Conservation (phyloP, 1,140 invertebrate genomes). For the Spodoptera litura region DNA sequence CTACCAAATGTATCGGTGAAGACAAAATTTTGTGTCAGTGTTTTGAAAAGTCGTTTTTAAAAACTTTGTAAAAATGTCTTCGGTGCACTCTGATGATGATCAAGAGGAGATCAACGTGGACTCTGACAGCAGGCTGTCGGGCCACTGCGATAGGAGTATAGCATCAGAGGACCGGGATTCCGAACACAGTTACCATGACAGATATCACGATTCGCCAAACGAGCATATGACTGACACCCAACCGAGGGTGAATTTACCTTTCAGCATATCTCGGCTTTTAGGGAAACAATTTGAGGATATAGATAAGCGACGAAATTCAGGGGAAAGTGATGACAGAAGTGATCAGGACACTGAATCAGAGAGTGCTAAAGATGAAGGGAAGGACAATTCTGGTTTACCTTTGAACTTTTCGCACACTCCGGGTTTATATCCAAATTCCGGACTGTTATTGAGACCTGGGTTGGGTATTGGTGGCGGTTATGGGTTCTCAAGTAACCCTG, state of each 20-base stretch:
- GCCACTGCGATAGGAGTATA: conserved; percentile 83
- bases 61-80: conserved; percentile 76
- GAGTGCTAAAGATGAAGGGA: conserved; percentile 84
- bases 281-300: conserved; percentile 89
- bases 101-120: conserved; percentile 88
- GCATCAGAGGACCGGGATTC: conserved; percentile 77
- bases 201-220: conserved; percentile 79
- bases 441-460: conserved; percentile 81
- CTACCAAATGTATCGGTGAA: conserved; percentile 51
- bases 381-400: conserved; percentile 74
- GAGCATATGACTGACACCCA: conserved; percentile 82
- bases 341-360: conserved; percentile 82
- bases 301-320: conserved; percentile 77
- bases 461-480: conserved; percentile 81
- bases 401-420: conserved; percentile 83
- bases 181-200: conserved; percentile 79
- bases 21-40: conserved; percentile 66
- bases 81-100: conserved; percentile 87
- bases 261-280: conserved; percentile 90
- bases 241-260: conserved; percentile 88
- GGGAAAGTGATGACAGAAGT: conserved; percentile 85
- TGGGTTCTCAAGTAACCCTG: conserved; percentile 85
- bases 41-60: conserved; percentile 47
- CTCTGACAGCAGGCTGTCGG: conserved; percentile 87
- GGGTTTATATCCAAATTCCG: conserved; percentile 84